phyloP scores from a whole-genome alignment of 2,888 invertebrate species.

The Geotrupes spiniger region DNA sequence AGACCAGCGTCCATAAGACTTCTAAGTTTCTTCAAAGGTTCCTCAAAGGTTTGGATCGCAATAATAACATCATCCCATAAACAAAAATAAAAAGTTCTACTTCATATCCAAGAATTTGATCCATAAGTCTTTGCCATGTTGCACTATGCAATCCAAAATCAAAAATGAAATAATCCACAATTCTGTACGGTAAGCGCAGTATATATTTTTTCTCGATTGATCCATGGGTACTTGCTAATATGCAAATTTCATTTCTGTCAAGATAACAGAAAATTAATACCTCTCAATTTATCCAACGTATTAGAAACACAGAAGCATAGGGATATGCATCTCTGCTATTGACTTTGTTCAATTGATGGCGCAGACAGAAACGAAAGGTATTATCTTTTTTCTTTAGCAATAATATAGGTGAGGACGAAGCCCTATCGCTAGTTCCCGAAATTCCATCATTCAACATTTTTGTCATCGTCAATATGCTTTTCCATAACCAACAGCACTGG shows the following conservation, averaged over 20 bases:
- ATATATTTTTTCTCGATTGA: no score
- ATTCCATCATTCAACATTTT: slow-evolving; percentile 27
- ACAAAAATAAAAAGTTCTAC: slow-evolving; percentile 23
- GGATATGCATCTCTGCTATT: no score
- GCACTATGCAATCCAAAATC: slow-evolving; percentile 23
- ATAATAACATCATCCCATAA: slow-evolving; percentile 31
- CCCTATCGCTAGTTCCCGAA: slow-evolving; percentile 29
- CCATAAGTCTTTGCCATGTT: slow-evolving; percentile 33
- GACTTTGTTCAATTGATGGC: no score
- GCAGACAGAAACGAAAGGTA: no score
- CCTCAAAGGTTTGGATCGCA: slow-evolving; percentile 19
- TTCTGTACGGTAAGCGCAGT: slow-evolving; percentile 28
- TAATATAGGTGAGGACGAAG: no score
- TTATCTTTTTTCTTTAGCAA: no score
- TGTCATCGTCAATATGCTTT: background rate
- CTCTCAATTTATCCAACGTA: slow-evolving; percentile 32
- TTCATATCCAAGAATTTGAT: slow-evolving; percentile 23
- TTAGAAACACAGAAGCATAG: no score
- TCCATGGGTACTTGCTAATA: slow-evolving; percentile 33
- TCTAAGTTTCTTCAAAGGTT: slow-evolving; percentile 26
- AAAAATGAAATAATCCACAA: slow-evolving; percentile 26
- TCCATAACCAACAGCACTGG: background rate
- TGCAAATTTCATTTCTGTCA: slow-evolving; percentile 34
- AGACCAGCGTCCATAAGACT: slow-evolving; percentile 25
- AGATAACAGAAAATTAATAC: slow-evolving; percentile 36